Evolutionary conservation across 2,888 invertebrate genomes (phyloP).

Genomic region (Mellilla xanthometata): DNA sequence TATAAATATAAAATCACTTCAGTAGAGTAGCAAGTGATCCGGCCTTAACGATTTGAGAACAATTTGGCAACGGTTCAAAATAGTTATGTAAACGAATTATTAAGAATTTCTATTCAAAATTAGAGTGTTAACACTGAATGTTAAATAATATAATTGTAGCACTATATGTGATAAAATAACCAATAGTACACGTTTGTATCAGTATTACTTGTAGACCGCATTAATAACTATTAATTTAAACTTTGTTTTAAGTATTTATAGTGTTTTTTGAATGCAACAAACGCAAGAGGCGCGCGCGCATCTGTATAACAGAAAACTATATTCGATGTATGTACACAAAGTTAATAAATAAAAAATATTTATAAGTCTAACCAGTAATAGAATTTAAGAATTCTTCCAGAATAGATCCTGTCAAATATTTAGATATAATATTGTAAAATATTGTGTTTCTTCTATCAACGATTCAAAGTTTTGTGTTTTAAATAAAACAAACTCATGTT

Average conservation of each 20-base stretch:
- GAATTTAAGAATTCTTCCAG: too few species aligned
- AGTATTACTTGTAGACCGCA: conserved; percentile 20
- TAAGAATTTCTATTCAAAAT: conserved; percentile 5
- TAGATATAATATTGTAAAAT: too few species aligned
- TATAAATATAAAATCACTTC: conserved; percentile 1
- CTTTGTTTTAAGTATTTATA: conserved; percentile 1
- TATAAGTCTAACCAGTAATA: too few species aligned
- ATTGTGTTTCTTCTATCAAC: too few species aligned
- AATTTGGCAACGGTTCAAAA: conserved; percentile 9
- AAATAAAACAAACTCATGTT: too few species aligned
- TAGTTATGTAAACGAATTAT: conserved; percentile 15
- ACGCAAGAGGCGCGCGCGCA: too few species aligned
- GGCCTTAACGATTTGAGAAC: conserved; percentile 6
- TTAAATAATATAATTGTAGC: conserved; percentile 27
- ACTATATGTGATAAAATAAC: conserved; percentile 41
- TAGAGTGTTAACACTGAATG: conserved; percentile 8
- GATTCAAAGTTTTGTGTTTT: too few species aligned
- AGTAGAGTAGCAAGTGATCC: neutral
- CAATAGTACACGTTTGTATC: conserved; percentile 17
- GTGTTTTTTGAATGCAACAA: neutral
- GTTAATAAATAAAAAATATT: too few species aligned
- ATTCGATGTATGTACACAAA: too few species aligned
- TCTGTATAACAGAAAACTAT: too few species aligned
- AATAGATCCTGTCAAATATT: too few species aligned
- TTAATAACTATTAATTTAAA: conserved; percentile 6